Base-by-base conservation (phyloP, 2,888 invertebrate genomes). In the Formica aserva region DNA sequence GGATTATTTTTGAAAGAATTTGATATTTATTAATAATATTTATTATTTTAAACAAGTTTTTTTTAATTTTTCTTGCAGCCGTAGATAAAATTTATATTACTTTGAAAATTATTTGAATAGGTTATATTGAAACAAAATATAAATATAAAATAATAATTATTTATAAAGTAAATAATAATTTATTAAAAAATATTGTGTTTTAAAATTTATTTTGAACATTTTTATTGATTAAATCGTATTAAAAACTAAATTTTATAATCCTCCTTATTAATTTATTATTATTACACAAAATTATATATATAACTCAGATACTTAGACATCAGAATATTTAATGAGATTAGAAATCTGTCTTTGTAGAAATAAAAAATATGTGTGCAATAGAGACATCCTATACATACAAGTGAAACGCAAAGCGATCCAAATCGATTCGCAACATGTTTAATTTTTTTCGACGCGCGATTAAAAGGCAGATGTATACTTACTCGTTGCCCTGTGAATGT, bases 401-500 rank as follows among this genome's bases (percentile, higher is more conserved):
- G 11, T 78, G 45, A 32, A 29, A 15, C 32, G 3, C n/a, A 29
- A 60, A 35, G 38, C 62, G 38, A 71, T 41, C 9, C 29, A 71
- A 29, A 76, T 76, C 67, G 67, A 71, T 69, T 71, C 29, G 38
- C 38, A 3, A 52, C 35, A 48, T 8, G 45, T n/a, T 52, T 38
- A 13, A 13, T 81, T 52, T 8, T 11, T 55, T 29, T 81, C 38
- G 22, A 52, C 6, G 63, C 18, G 13, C 26, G 9, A 13, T 26
- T 52, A 32, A 15, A 22, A 78, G 15, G 35, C n/a, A 71, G 22
- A 22, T 38, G 52, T 72, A 94, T 72, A 94, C 95, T 95, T 89
- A 95, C 95, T 95, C 95, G 94, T 95, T 95, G 88, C 95, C 95
- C 85, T 95, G 93, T 48, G 95, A 95, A 60, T 91, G 91, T 26